Percentiles rank a stretch among this genome's conserved stretches.
These are phyloP conservation scores for Cataglyphis albicans DNA, from an alignment of 2,888 invertebrate genomes.

Conservation along the genomic window DNA sequence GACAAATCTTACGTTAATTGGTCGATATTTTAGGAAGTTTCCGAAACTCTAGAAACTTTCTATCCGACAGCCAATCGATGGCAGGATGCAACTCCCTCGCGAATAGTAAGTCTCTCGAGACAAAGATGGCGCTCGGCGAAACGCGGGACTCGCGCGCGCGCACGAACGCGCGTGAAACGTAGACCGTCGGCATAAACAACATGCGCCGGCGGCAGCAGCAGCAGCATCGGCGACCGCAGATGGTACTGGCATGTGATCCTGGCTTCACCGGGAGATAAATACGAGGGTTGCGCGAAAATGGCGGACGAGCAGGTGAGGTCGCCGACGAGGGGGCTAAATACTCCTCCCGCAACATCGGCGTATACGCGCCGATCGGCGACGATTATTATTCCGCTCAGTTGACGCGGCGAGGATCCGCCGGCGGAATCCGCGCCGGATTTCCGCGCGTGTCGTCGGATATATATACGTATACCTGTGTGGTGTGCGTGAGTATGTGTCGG, in stretches of 20 bases:
- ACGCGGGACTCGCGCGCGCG: background rate
- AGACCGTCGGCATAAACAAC: constrained; percentile 28
- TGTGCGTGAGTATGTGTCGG: constrained; percentile 21
- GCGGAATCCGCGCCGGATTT: constrained; percentile 51
- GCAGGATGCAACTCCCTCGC: background rate
- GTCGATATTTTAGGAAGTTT: background rate
- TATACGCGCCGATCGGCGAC: constrained; percentile 9
- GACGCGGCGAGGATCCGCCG: constrained; percentile 50
- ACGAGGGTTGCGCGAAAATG: constrained; percentile 88
- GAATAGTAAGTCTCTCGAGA: background rate
- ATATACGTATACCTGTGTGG: background rate
- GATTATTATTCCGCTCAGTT: constrained; percentile 58
- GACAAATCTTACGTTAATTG: background rate
- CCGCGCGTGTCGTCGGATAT: constrained; percentile 23
- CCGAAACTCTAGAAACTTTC: background rate
- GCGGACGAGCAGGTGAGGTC: constrained; percentile 92
- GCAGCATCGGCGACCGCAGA: constrained; percentile 38
- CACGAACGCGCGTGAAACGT: background rate
- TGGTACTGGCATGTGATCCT: constrained; percentile 74
- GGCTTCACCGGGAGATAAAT: constrained; percentile 77
- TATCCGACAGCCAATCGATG: background rate
- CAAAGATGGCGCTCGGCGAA: background rate
- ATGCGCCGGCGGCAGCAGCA: constrained; percentile 25
- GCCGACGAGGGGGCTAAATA: constrained; percentile 82
- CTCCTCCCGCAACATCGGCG: constrained; percentile 64